Evolutionary conservation across 2,797 vertebrate genomes (phyloP).

Genomic region (Acridotheres tristis): DNA sequence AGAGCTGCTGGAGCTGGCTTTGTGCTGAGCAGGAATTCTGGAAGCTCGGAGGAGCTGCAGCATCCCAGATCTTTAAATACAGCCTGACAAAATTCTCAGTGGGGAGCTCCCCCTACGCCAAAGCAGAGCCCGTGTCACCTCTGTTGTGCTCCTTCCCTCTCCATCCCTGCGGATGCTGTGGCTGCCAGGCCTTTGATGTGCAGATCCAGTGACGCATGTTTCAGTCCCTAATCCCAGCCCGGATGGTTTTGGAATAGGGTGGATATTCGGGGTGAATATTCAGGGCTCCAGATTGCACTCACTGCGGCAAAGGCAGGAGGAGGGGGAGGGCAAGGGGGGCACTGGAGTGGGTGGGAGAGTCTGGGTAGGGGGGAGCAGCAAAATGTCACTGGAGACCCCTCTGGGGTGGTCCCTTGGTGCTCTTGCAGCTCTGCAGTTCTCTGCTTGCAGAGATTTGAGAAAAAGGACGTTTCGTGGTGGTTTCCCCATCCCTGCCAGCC

Average conservation of each 20-base stretch:
- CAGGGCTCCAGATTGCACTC: background rate
- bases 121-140: background rate
- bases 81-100: background rate
- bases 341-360: background rate
- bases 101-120: constrained; percentile 5
- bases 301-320: background rate
- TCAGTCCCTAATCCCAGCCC: background rate
- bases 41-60: constrained; percentile 15
- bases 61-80: background rate
- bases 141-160: background rate
- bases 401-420: background rate
- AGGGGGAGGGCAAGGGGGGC: background rate
- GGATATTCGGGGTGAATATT: background rate
- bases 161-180: constrained; percentile 1
- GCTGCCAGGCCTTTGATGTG: constrained; percentile 43
- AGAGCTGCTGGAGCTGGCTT: background rate
- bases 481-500: background rate
- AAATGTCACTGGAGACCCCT: background rate
- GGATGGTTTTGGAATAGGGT: background rate
- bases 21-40: constrained; percentile 25
- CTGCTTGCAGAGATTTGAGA: background rate
- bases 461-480: background rate
- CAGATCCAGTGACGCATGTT: background rate
- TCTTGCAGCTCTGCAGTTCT: background rate
- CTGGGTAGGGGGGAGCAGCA: background rate